phyloP scores from a whole-genome alignment of 2,888 invertebrate genomes.

The Ypsolopha scabrella region DNA sequence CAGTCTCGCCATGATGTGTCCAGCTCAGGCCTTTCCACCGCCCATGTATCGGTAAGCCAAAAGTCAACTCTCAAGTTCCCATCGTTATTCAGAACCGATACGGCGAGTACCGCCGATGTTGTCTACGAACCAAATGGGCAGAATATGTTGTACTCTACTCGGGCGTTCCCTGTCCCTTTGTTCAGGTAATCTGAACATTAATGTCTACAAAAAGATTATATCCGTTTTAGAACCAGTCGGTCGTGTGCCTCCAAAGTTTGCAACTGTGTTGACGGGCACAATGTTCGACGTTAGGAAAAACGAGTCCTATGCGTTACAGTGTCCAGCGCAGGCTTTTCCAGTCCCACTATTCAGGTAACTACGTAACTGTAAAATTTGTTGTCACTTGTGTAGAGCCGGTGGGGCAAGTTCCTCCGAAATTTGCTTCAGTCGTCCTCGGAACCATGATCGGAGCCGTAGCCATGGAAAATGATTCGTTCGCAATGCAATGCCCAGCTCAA shows the following conservation, averaged over 20 bases:
- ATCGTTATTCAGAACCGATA: conserved; percentile 52
- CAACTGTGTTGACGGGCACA: conserved; percentile 61
- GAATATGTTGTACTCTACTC: conserved; percentile 78
- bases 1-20: conserved; percentile 73
- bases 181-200: conserved; percentile 48
- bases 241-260: conserved; percentile 66
- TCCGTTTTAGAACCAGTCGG: conserved; percentile 51
- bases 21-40: conserved; percentile 79
- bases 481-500: conserved; percentile 75
- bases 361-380: conserved; percentile 3
- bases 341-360: conserved; percentile 62
- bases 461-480: conserved; percentile 52
- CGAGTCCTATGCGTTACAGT: conserved; percentile 57
- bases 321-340: conserved; percentile 79
- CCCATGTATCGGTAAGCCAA: conserved; percentile 77
- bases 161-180: conserved; percentile 70
- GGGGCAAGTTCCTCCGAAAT: conserved; percentile 76
- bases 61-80: conserved; percentile 7
- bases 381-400: conserved; percentile 71
- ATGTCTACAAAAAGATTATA: conserved; percentile 17
- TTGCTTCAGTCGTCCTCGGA: conserved; percentile 73
- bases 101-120: conserved; percentile 56
- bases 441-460: conserved; percentile 65
- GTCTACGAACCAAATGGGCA: conserved; percentile 56
- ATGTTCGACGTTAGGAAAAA: conserved; percentile 66